Conservation (phyloP, 2,888 invertebrate species). For the Melanotus villosus region DNA sequence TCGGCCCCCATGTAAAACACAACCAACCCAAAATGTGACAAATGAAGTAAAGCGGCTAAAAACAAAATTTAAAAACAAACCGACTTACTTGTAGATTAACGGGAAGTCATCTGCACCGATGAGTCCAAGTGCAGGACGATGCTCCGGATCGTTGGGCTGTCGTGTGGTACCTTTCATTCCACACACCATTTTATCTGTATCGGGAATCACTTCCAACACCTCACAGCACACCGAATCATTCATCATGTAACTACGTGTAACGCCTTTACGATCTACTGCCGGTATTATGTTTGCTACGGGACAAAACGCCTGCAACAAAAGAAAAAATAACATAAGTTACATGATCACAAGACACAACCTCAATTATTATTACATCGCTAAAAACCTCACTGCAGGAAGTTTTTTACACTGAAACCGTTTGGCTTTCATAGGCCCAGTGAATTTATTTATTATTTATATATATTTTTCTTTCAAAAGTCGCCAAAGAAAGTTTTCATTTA, state of each 20-base stretch:
- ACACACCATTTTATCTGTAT: slow-evolving; percentile 89
- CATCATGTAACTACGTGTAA: slow-evolving; percentile 82
- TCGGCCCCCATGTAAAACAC: not conserved
- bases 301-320: slow-evolving; percentile 74
- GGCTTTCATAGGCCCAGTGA: too few species aligned
- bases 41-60: not conserved
- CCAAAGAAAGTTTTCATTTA: too few species aligned
- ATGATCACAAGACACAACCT: too few species aligned
- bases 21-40: not conserved
- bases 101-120: slow-evolving; percentile 88
- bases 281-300: slow-evolving; percentile 81
- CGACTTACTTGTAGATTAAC: slow-evolving; percentile 85
- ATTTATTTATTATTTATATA: too few species aligned
- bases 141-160: slow-evolving; percentile 78
- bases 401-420: too few species aligned
- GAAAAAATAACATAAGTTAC: too few species aligned
- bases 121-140: slow-evolving; percentile 84
- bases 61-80: slow-evolving; percentile 3
- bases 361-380: too few species aligned
- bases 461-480: too few species aligned
- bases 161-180: slow-evolving; percentile 87
- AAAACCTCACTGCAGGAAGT: too few species aligned
- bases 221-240: slow-evolving; percentile 92
- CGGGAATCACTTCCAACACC: slow-evolving; percentile 88
- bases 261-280: slow-evolving; percentile 84